Conservation (phyloP, 2,797 vertebrate genomes). For the Melanotaenia nigrans region DNA sequence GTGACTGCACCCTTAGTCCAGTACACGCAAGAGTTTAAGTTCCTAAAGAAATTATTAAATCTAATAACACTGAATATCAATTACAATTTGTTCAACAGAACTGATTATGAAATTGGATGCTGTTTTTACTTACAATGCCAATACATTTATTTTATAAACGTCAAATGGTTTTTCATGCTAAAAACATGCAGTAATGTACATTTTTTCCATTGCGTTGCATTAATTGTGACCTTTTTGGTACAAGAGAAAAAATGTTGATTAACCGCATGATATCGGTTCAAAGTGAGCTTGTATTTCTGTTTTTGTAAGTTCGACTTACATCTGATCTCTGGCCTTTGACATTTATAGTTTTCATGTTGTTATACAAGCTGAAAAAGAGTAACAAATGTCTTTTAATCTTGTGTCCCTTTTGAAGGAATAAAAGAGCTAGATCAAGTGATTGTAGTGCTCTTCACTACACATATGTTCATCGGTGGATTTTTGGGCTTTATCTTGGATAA, state of each 20-base stretch:
- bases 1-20: too few relatives aligned
- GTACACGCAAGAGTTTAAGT: too few relatives aligned
- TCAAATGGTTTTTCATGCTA: too few relatives aligned
- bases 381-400: not conserved
- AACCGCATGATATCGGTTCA: not conserved
- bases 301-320: conserved; percentile 7
- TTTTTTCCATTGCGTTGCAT: too few relatives aligned
- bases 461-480: conserved; percentile 80
- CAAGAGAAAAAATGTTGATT: not conserved
- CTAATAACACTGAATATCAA: too few relatives aligned
- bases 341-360: conserved; percentile 7
- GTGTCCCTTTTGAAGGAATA: conserved; percentile 68
- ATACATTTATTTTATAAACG: too few relatives aligned
- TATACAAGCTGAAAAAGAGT: not conserved
- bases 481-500: conserved; percentile 85
- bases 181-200: too few relatives aligned
- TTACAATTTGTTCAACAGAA: too few relatives aligned
- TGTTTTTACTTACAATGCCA: too few relatives aligned
- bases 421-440: conserved; percentile 80
- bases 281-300: not conserved
- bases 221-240: too few relatives aligned
- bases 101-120: too few relatives aligned
- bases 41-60: too few relatives aligned
- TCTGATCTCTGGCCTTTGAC: conserved; percentile 1
- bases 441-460: conserved; percentile 79